Evolutionary conservation across 2,888 invertebrate genomes (phyloP).

Genomic region (Diaprepes abbreviatus): DNA sequence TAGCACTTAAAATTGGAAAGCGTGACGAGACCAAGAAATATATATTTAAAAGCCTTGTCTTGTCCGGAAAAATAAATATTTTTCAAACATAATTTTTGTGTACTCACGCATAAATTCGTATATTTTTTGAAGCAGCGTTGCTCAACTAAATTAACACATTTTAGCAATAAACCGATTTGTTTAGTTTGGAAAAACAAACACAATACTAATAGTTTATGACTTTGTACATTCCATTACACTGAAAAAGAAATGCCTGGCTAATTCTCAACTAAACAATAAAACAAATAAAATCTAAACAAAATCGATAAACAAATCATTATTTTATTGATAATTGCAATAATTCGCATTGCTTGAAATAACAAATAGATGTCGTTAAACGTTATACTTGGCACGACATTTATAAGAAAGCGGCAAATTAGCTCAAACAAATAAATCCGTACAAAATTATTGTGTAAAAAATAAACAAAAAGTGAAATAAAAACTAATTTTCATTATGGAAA

Average conservation of each 20-base stretch:
- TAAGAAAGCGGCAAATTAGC: slow-evolving; percentile 10
- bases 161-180: slow-evolving; percentile 35
- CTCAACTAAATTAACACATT: slow-evolving; percentile 41
- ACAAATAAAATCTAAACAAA: slow-evolving; percentile 32
- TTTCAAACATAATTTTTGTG: slow-evolving; percentile 18
- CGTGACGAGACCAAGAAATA: slow-evolving; percentile 34
- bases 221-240: slow-evolving; percentile 18
- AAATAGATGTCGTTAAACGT: slow-evolving; percentile 44
- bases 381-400: slow-evolving; percentile 45
- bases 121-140: slow-evolving; percentile 30
- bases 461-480: slow-evolving; percentile 19
- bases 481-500: slow-evolving; percentile 14
- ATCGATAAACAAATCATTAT: slow-evolving; percentile 40
- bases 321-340: slow-evolving; percentile 34
- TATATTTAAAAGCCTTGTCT: slow-evolving; percentile 38
- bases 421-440: slow-evolving; percentile 6
- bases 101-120: slow-evolving; percentile 21
- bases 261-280: slow-evolving; percentile 26
- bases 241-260: slow-evolving; percentile 24
- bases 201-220: slow-evolving; percentile 39
- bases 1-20: neutral
- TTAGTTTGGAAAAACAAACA: slow-evolving; percentile 42
- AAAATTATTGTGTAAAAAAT: slow-evolving; percentile 14
- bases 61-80: slow-evolving; percentile 24
- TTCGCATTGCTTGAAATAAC: slow-evolving; percentile 18